Base-by-base conservation (phyloP, 1,140 invertebrate species). In the Mamestra configurata region DNA sequence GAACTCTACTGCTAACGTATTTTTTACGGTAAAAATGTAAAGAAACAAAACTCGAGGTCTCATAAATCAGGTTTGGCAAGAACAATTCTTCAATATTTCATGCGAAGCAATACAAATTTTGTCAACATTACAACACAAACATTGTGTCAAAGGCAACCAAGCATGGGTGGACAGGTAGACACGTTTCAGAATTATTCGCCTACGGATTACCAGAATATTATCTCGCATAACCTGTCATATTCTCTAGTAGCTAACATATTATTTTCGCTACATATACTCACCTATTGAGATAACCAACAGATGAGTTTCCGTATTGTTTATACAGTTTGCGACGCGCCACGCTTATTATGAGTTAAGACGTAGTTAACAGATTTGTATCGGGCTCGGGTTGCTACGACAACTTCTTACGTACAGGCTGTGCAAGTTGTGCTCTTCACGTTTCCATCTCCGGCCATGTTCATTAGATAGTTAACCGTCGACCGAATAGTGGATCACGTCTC, bases 401-500 rank as follows among this genome's bases (percentile, higher is more conserved):
- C 68, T 84, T 81, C 53, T 24, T 61, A 76, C 73, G 72, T 82
- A 79, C 86, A 71, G 80, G 53, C 80, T 79, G 77, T 68, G 83
- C 80, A 73, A 83, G 79, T 86, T 84, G 82, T 78, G 78, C 80
- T 84, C 81, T 83, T 80, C 81, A 71, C 78, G 80, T 84, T 89
- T 79, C 78, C 86, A 87, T 91, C 88, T 88, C 82, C 82, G 86
- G 81, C 83, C 78, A 68, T 84, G 83, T 90, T 90, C 86, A 86
- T 90, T 90, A 91, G 86, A 88, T 86, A 90, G 86, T 88, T 90
- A 88, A 84, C 82, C 84, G 84, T 57, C 82, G 76, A 86, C 84
- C 86, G 83, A 89, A 88, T 77, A 85, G 86, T 88, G 89, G 88
- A 89, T 93, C 88, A 90, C 87, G 84, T 85, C 87, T 82, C 87